phyloP scores from a whole-genome alignment of 2,888 invertebrate species.

The Mesochorus sp. region DNA sequence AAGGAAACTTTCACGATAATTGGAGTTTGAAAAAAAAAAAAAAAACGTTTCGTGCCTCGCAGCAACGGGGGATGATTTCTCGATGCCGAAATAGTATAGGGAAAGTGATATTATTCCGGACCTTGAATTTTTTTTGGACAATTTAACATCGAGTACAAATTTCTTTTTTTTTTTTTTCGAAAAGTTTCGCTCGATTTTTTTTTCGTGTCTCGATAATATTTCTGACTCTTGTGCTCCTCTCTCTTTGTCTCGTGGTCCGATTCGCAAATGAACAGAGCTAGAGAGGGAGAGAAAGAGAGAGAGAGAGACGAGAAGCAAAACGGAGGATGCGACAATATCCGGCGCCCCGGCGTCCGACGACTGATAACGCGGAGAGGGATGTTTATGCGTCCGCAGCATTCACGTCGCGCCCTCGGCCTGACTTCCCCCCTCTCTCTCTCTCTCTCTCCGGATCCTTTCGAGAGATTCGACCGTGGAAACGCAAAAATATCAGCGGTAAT shows the following conservation, averaged over 20 bases:
- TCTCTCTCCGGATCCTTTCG: constrained; percentile 38
- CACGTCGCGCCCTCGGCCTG: constrained; percentile 43
- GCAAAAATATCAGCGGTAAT: too few species aligned
- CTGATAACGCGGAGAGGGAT: constrained; percentile 81
- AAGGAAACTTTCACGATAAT: constrained; percentile 62
- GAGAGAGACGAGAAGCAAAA: constrained; percentile 72
- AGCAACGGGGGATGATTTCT: constrained; percentile 21
- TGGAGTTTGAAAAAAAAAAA: constrained; percentile 36
- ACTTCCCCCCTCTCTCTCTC: not conserved
- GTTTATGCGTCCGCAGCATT: constrained; percentile 78
- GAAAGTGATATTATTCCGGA: constrained; percentile 26
- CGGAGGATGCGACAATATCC: constrained; percentile 82
- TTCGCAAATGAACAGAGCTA: constrained; percentile 5
- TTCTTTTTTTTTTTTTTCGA: too few species aligned
- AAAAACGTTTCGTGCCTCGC: constrained; percentile 34
- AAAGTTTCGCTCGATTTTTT: not conserved
- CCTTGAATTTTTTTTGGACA: too few species aligned
- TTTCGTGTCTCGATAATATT: too few species aligned
- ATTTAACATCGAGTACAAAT: too few species aligned
- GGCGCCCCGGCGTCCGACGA: constrained; percentile 82
- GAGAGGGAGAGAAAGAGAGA: constrained; percentile 10
- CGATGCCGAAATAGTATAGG: too few species aligned
- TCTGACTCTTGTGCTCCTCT: constrained; percentile 5
- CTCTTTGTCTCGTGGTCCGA: constrained; percentile 23
- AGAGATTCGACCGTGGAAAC: too few species aligned